Percentiles rank a stretch among this genome's conserved stretches.
These are phyloP conservation scores for Phylloscopus whistleri DNA, from an alignment of 2,113 vertebrate genomes.

Conservation along the genomic window DNA sequence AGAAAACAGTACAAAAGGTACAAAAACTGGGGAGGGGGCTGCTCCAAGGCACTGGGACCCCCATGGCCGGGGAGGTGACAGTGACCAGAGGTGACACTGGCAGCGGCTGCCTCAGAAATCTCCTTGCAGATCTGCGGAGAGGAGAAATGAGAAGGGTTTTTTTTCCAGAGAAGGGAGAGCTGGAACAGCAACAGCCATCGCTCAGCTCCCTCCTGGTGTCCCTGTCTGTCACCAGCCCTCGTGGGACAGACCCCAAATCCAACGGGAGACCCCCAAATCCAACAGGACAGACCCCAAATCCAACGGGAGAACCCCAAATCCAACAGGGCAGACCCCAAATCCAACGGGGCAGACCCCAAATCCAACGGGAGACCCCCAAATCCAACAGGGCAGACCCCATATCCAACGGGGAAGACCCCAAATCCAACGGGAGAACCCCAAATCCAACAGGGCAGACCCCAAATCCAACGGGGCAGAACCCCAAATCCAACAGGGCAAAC, in stretches of 20 bases:
- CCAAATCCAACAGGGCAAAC: too few relatives aligned
- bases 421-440: too few relatives aligned
- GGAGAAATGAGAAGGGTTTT: background rate
- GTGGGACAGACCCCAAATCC: background rate
- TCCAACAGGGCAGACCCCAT: background rate
- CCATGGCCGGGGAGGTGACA: background rate
- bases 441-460: too few relatives aligned
- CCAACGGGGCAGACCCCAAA: background rate
- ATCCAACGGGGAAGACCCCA: background rate
- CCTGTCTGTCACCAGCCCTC: background rate
- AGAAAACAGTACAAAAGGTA: background rate
- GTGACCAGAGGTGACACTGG: fast-evolving
- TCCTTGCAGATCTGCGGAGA: conserved; percentile 82
- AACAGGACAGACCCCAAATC: background rate
- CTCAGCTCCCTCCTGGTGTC: background rate
- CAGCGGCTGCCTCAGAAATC: conserved; percentile 74
- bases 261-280: background rate
- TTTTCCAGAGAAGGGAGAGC: background rate
- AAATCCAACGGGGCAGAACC: too few relatives aligned
- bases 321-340: background rate
- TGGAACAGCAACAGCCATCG: background rate
- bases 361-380: background rate
- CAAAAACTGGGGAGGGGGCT: background rate
- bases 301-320: background rate
- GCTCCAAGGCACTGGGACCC: background rate